These are phyloP conservation scores for Tetramorium parvispinum DNA, from an alignment of 1,140 invertebrate species.

Conservation along the genomic window DNA sequence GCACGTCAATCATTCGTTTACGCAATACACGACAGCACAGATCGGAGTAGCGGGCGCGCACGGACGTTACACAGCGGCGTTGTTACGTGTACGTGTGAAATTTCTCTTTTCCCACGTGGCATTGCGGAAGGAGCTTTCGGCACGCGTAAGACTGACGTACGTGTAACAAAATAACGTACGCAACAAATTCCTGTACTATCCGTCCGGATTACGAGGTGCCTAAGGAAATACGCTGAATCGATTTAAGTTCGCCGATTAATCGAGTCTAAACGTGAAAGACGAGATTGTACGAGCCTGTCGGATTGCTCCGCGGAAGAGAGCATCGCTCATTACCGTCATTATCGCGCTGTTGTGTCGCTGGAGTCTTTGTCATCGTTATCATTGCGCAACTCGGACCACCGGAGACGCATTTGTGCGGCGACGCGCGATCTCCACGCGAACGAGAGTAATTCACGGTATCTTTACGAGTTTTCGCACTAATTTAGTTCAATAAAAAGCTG, in stretches of 20 bases:
- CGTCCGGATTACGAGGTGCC: neutral
- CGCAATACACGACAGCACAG: constrained; percentile 55
- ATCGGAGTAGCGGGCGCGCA: constrained; percentile 24
- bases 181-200: neutral
- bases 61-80: constrained; percentile 16
- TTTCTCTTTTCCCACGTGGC: constrained; percentile 56
- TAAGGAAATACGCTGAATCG: neutral
- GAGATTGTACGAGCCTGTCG: constrained; percentile 8
- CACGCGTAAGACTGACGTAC: neutral
- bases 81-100: constrained; percentile 54
- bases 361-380: constrained; percentile 75
- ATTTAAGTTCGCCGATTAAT: neutral
- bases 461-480: neutral
- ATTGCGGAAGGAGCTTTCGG: constrained; percentile 14
- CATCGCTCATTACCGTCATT: constrained; percentile 67
- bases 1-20: constrained; percentile 61
- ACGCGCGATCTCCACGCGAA: constrained; percentile 8
- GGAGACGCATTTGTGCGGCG: constrained; percentile 59
- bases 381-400: constrained; percentile 74
- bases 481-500: neutral
- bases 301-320: constrained; percentile 65
- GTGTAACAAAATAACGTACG: neutral
- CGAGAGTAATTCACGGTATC: neutral
- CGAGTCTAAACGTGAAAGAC: constrained; percentile 4
- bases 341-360: constrained; percentile 67